Conservation (phyloP, 2,113 vertebrate genomes). For the Glaucomys volans region DNA sequence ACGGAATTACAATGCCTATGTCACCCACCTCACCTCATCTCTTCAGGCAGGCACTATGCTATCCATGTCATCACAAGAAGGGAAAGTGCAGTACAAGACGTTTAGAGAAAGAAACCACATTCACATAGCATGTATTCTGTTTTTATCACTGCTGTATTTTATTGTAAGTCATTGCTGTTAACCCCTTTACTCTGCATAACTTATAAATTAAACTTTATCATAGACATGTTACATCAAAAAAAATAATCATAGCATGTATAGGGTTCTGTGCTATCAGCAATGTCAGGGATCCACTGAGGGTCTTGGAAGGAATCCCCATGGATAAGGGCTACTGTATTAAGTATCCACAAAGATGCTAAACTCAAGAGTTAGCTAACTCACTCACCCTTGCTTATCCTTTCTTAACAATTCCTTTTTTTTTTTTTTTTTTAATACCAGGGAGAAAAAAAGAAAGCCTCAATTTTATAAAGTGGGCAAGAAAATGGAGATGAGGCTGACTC, state of each 20-base stretch:
- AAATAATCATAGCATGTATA: neutral
- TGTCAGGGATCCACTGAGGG: neutral
- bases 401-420: neutral
- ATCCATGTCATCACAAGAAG: neutral
- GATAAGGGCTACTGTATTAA: neutral
- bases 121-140: neutral
- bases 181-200: neutral
- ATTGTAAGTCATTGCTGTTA: neutral
- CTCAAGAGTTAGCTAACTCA: constrained; percentile 6
- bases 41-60: rapidly evolving
- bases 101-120: neutral
- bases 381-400: neutral
- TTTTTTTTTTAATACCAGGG: neutral
- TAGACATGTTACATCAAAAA: neutral
- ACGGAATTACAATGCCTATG: neutral
- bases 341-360: constrained; percentile 18
- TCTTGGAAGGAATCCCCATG: neutral
- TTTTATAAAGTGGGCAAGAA: constrained; percentile 54
- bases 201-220: neutral
- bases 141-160: neutral
- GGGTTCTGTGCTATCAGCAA: neutral
- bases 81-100: neutral
- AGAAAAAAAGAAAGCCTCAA: neutral
- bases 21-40: neutral
- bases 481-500: constrained; percentile 60